Evolutionary conservation across 1,140 invertebrate genomes (phyloP).

Genomic region (Lepidotrigona ventralis): DNA sequence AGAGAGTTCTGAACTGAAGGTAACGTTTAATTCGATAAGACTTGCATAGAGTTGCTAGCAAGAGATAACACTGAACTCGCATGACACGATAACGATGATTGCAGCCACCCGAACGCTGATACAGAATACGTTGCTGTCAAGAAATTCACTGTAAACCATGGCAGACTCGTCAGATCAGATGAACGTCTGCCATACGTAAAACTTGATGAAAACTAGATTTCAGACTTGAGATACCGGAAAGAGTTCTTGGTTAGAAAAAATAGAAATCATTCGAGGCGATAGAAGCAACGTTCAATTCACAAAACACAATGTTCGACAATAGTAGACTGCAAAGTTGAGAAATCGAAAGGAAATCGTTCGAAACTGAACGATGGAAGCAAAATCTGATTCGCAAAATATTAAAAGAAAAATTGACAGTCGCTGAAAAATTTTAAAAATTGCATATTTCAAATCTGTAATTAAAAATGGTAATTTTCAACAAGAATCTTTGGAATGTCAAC

Average conservation of each 20-base stretch:
- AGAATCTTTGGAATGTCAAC: not conserved
- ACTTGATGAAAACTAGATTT: not conserved
- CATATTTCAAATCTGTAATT: not conserved
- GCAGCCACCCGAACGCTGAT: not conserved
- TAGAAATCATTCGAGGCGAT: not conserved
- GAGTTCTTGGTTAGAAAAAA: not conserved
- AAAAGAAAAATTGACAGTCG: not conserved
- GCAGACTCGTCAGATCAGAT: not conserved
- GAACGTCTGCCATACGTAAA: too few species aligned
- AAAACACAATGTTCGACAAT: too few species aligned
- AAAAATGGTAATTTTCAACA: not conserved
- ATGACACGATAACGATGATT: not conserved
- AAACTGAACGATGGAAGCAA: too few species aligned
- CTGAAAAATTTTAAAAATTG: not conserved
- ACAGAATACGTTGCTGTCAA: not conserved
- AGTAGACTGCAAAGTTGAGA: too few species aligned
- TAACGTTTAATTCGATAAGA: not conserved
- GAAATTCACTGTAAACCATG: not conserved
- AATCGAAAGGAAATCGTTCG: too few species aligned
- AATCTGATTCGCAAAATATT: not conserved
- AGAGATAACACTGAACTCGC: not conserved
- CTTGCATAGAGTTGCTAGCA: not conserved
- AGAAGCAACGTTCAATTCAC: not conserved
- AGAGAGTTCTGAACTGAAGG: not conserved
- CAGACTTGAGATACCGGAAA: not conserved